These are phyloP conservation scores for Pristiophorus japonicus DNA, from an alignment of 2,113 vertebrate species.

Conservation along the genomic window DNA sequence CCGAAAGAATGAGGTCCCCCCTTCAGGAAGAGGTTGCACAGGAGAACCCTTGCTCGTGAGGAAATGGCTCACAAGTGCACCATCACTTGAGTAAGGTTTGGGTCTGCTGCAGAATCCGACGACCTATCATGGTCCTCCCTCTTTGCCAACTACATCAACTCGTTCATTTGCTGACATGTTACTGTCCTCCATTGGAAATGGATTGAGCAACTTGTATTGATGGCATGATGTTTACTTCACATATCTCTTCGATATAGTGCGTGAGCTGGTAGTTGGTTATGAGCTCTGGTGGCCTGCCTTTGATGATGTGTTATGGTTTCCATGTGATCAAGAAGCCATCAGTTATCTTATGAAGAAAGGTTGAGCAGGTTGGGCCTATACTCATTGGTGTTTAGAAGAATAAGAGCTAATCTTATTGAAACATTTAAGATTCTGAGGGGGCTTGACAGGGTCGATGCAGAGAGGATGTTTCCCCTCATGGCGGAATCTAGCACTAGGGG, in stretches of 20 bases:
- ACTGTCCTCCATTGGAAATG: not conserved
- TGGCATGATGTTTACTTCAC: not conserved
- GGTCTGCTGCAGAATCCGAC: not conserved
- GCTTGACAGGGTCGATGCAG: no score
- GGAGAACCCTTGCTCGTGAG: not conserved
- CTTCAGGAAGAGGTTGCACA: not conserved
- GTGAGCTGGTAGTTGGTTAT: no score
- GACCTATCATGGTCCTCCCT: not conserved
- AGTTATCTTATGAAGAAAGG: no score
- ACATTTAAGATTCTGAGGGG: no score
- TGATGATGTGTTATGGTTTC: no score
- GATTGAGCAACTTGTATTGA: not conserved
- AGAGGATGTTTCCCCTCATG: no score
- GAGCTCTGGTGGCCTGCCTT: no score
- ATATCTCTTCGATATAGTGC: not conserved
- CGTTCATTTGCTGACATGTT: not conserved
- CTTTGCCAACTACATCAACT: not conserved
- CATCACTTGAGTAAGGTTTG: not conserved
- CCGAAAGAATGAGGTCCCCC: not conserved
- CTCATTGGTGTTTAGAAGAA: no score
- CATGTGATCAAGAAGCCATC: no score
- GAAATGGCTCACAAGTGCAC: not conserved
- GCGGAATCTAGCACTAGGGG: no score
- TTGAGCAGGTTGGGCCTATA: no score
- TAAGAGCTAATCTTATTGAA: no score